These are phyloP conservation scores for Sphaeridia pumilis DNA, from an alignment of 2,888 invertebrate species.

Conservation along the genomic window DNA sequence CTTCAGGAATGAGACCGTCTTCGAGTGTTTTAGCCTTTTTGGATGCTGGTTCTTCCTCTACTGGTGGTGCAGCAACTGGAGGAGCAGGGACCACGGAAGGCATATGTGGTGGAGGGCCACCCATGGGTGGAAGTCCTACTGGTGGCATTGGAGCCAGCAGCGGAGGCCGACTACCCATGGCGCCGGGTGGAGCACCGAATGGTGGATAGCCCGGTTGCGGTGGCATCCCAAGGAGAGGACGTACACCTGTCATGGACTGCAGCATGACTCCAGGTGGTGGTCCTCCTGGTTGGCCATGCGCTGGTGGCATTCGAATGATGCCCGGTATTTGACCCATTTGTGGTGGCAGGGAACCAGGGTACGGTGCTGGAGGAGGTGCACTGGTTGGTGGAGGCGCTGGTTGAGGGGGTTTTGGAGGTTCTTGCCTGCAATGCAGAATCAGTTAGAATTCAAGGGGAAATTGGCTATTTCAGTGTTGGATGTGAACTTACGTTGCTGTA, in stretches of 20 bases:
- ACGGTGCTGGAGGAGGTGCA: slow-evolving; percentile 12
- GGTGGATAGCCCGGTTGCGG: slow-evolving; percentile 26
- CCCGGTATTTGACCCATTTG: slow-evolving; percentile 40
- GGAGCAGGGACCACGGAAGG: slow-evolving; percentile 14
- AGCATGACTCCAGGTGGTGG: slow-evolving; percentile 17
- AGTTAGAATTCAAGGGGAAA: not conserved
- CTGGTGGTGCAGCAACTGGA: slow-evolving; percentile 10
- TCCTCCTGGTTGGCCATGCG: slow-evolving; percentile 31
- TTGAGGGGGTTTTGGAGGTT: slow-evolving; percentile 22
- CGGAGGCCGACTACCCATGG: slow-evolving; percentile 39
- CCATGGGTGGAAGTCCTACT: slow-evolving; percentile 41
- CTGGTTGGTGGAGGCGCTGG: slow-evolving; percentile 33
- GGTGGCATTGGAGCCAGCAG: slow-evolving; percentile 45
- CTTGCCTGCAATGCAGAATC: slow-evolving; percentile 13
- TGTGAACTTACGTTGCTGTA: slow-evolving; percentile 36
- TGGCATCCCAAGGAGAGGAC: slow-evolving; percentile 28
- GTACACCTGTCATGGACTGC: slow-evolving; percentile 14
- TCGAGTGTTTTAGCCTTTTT: slow-evolving; percentile 78
- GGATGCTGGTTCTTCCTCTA: slow-evolving; percentile 69
- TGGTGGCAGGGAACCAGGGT: slow-evolving; percentile 16
- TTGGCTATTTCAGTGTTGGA: slow-evolving; percentile 17
- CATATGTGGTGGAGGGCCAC: slow-evolving; percentile 41
- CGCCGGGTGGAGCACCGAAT: slow-evolving; percentile 27
- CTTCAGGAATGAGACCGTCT: slow-evolving; percentile 83
- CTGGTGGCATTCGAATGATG: slow-evolving; percentile 40